Evolutionary conservation across 2,113 vertebrate genomes (phyloP).

Genomic region (Mastomys natalensis): DNA sequence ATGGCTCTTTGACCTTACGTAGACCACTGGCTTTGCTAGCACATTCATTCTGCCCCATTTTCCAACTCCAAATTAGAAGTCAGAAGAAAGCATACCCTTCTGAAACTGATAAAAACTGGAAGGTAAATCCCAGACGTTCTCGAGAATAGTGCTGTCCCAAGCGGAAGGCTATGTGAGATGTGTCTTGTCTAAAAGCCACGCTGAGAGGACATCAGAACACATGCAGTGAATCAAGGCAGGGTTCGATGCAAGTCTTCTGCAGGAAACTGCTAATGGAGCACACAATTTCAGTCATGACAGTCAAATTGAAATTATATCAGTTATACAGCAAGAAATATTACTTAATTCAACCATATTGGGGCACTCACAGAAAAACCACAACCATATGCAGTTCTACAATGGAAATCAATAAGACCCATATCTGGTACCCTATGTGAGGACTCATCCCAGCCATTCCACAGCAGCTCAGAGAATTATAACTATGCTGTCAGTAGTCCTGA

Average conservation of each 20-base stretch:
- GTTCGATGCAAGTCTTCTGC: background rate
- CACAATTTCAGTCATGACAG: conserved; percentile 57
- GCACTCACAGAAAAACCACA: conserved; percentile 71
- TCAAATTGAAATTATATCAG: conserved; percentile 82
- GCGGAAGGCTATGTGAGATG: background rate
- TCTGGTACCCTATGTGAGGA: conserved; percentile 34
- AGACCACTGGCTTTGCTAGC: background rate
- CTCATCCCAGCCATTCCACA: conserved; percentile 50
- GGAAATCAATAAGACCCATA: conserved; percentile 71
- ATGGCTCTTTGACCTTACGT: background rate
- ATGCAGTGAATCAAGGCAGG: conserved; percentile 36
- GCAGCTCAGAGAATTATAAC: conserved; percentile 24
- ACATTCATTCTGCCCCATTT: background rate
- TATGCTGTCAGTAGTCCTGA: conserved; percentile 21
- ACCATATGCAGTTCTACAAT: conserved; percentile 53
- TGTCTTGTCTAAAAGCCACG: conserved; percentile 55
- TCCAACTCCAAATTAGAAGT: conserved; percentile 46
- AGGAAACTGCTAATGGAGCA: conserved; percentile 58
- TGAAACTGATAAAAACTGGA: conserved; percentile 57
- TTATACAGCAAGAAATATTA: conserved; percentile 79
- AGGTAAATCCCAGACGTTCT: conserved; percentile 20
- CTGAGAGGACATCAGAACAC: conserved; percentile 71
- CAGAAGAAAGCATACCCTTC: conserved; percentile 43
- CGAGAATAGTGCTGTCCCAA: conserved; percentile 16
- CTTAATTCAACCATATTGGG: conserved; percentile 74